phyloP scores from a whole-genome alignment of 2,797 vertebrate species.

The Meda fulgida region DNA sequence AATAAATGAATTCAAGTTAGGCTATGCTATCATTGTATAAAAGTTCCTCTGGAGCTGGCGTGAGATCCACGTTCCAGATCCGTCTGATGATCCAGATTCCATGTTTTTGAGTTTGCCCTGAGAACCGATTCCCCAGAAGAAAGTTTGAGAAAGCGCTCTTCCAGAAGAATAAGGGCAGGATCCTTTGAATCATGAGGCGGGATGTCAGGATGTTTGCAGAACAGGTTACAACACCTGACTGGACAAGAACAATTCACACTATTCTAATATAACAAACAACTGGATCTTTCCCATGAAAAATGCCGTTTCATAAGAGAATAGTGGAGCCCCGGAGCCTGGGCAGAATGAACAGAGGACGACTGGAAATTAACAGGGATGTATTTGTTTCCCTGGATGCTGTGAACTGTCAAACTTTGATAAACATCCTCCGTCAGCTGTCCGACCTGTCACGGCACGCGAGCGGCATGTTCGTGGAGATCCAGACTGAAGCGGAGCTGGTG shows the following conservation, averaged over 20 bases:
- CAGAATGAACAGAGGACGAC: slow-evolving; percentile 64
- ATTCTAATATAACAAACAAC: neutral
- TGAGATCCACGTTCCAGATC: slow-evolving; percentile 43
- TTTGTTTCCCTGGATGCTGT: slow-evolving; percentile 80
- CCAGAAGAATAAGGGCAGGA: slow-evolving; percentile 39
- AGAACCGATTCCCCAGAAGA: slow-evolving; percentile 3
- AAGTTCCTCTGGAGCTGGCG: neutral
- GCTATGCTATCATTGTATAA: neutral
- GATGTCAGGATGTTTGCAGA: slow-evolving; percentile 36
- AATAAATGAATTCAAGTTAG: neutral
- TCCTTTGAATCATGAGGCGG: slow-evolving; percentile 54
- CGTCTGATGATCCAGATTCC: slow-evolving; percentile 8
- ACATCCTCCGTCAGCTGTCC: slow-evolving; percentile 82
- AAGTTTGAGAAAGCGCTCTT: slow-evolving; percentile 29
- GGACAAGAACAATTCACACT: neutral
- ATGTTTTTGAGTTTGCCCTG: slow-evolving; percentile 29
- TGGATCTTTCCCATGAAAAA: slow-evolving; percentile 51
- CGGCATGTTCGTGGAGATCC: slow-evolving; percentile 82
- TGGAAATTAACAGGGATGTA: slow-evolving; percentile 42
- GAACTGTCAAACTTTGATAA: slow-evolving; percentile 73
- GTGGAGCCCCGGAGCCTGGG: slow-evolving; percentile 74
- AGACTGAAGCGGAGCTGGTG: slow-evolving; percentile 75
- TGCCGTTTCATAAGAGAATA: slow-evolving; percentile 81
- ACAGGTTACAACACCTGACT: slow-evolving; percentile 11
- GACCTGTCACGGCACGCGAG: slow-evolving; percentile 82